Percentiles rank a stretch among this genome's conserved stretches.
Conservation (phyloP, 1,140 invertebrate genomes). For the Scaptodrosophila lebanonensis region DNA sequence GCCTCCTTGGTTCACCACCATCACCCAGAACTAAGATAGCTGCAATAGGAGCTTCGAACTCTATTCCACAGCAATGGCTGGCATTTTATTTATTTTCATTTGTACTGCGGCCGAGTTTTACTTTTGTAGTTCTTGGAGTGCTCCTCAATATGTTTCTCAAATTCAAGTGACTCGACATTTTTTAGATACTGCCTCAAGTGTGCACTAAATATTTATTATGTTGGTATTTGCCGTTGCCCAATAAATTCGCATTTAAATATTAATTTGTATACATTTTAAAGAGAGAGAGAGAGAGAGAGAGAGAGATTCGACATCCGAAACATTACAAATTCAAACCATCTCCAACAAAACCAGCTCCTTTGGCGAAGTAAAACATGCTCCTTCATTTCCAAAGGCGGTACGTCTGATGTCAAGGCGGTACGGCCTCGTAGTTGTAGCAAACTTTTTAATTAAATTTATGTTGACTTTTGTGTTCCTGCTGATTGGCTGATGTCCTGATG, state of each 20-base stretch:
- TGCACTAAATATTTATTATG: no score
- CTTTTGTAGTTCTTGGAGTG: no score
- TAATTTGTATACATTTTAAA: no score
- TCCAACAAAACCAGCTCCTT: constrained; percentile 29
- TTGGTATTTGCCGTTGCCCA: no score
- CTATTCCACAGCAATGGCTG: constrained; percentile 21
- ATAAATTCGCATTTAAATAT: no score
- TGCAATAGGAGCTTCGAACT: constrained; percentile 5
- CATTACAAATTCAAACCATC: constrained; percentile 13
- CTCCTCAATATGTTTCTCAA: constrained; percentile 13
- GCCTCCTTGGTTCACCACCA: constrained; percentile 17
- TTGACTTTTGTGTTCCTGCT: constrained; percentile 55
- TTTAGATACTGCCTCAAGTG: no score
- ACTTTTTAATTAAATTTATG: constrained; percentile 74
- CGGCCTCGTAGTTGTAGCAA: constrained; percentile 55
- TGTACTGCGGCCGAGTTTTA: constrained; percentile 15
- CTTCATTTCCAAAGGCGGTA: constrained; percentile 35
- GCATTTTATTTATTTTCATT: constrained; percentile 58
- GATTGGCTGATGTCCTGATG: background rate
- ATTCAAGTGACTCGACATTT: constrained; percentile 13
- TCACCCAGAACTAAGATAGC: constrained; percentile 8
- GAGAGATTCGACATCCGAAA: constrained; percentile 9
- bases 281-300: background rate
- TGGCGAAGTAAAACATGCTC: no score
- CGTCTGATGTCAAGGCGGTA: background rate